Evolutionary conservation across 2,113 vertebrate species (phyloP).

Genomic region (Etheostoma cragini): DNA sequence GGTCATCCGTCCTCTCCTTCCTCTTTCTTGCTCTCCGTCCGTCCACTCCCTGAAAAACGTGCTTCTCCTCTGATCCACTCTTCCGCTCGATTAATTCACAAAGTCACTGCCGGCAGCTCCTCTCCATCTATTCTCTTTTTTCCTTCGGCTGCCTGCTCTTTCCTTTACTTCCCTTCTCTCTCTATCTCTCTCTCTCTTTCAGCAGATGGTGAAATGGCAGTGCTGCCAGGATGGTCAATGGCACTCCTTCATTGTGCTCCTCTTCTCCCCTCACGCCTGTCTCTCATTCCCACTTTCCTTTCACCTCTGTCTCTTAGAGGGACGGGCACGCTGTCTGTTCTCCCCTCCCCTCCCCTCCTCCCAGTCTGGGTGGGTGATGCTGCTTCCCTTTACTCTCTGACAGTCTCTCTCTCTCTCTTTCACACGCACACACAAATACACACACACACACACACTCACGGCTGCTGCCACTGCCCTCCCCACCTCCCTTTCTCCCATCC

Average conservation of each 20-base stretch:
- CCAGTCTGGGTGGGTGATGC: slow-evolving; percentile 75
- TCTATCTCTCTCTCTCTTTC: slow-evolving; percentile 54
- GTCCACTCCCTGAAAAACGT: slow-evolving; percentile 80
- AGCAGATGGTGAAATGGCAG: slow-evolving; percentile 77
- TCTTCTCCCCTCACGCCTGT: slow-evolving; percentile 71
- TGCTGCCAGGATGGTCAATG: slow-evolving; percentile 70
- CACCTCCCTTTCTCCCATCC: slow-evolving; percentile 68
- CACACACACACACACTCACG: slow-evolving; percentile 26
- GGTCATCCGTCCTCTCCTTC: slow-evolving; percentile 66
- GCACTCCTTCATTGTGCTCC: slow-evolving; percentile 79
- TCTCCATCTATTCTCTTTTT: slow-evolving; percentile 74
- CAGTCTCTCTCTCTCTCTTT: slow-evolving; percentile 23
- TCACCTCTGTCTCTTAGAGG: slow-evolving; percentile 74
- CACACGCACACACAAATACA: slow-evolving; percentile 14
- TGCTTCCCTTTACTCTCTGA: slow-evolving; percentile 71
- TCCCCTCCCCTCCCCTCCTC: slow-evolving; percentile 77
- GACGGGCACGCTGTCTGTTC: slow-evolving; percentile 71
- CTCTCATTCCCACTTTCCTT: slow-evolving; percentile 75
- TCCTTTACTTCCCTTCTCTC: slow-evolving; percentile 43
- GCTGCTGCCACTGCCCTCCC: slow-evolving; percentile 70
- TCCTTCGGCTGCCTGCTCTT: slow-evolving; percentile 68
- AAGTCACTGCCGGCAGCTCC: slow-evolving; percentile 79
- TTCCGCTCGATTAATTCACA: slow-evolving; percentile 80
- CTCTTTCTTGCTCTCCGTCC: slow-evolving; percentile 60
- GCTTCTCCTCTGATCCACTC: slow-evolving; percentile 75